Evolutionary conservation across 2,888 invertebrate species (phyloP), one percentile per base, ranked within the genome.

Genomic region (Cyclophora albipunctata): DNA sequence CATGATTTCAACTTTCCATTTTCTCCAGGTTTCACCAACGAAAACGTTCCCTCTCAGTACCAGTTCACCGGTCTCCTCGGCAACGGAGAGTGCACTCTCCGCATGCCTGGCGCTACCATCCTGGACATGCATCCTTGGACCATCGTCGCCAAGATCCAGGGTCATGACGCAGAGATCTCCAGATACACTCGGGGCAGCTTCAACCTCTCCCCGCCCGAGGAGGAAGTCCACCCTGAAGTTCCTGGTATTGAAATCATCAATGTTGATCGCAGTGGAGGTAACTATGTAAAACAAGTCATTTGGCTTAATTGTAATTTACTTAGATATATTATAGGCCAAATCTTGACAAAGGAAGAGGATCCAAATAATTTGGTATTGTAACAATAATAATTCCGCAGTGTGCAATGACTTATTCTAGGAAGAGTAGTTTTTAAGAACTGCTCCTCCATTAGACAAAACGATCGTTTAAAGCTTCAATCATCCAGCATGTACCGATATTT

Each of bases 91-190:
- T 84, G 85, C 53, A 46, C 48, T 34, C 57, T 85, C 3, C 4
- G 37, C 1, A 66, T 80, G 2, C 3, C n/a, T 0, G 20, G 52
- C 4, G 73, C 81, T 0, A 57, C 55, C 0, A 57, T 59, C 2
- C 40, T 76, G 7, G 83, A 86, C 46, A 44, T 59, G 6, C 72
- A 71, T 4, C 79, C 83, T 0, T 86, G 86, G 86, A 77, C 78
- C 2, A 66, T 86, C 6, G 75, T 65, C 2, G 75, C 73, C 35
- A 78, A 64, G 57, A 48, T 79, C 35, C 45, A 7, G 0, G 78
- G 75, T 1, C 63, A 64, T 2, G 62, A 67, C 4, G 57, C 52
- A 0, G 84, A 85, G 61, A 48, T 81, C 7, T 50, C 64, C 33
- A 65, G 63, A 43, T 57, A 56, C 34, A 70, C 73, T 0, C 55